Conservation (phyloP, 2,113 vertebrate species). For the Vidua chalybeata region DNA sequence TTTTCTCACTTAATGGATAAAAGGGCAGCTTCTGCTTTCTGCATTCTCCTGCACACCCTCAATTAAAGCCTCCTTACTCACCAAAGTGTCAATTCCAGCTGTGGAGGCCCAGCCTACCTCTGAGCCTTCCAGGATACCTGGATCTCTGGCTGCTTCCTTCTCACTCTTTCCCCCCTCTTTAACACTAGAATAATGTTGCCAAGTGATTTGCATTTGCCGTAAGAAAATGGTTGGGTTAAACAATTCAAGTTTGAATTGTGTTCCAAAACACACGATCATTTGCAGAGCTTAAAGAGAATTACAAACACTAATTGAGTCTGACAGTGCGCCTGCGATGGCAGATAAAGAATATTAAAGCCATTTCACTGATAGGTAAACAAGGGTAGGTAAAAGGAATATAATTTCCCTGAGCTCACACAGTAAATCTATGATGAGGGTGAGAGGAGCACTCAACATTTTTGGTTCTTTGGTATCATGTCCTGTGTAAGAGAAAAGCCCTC, state of each 20-base stretch:
- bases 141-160: not conserved
- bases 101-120: not conserved
- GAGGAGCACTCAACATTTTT: not conserved
- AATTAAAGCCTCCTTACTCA: not conserved
- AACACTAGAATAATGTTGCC: not conserved
- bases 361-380: slow-evolving; percentile 38
- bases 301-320: slow-evolving; percentile 38
- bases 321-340: not conserved
- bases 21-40: not conserved
- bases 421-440: not conserved
- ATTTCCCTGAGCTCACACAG: not conserved
- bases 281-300: slow-evolving; percentile 49
- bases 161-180: not conserved
- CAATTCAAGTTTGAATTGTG: slow-evolving; percentile 15
- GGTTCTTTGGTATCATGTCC: not conserved
- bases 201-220: not conserved
- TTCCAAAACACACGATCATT: slow-evolving; percentile 35
- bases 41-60: not conserved
- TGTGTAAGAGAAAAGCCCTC: not conserved
- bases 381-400: slow-evolving; percentile 17
- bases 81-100: not conserved
- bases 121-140: not conserved
- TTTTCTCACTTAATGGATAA: not conserved
- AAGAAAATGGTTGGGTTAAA: slow-evolving; percentile 7
- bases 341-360: slow-evolving; percentile 46